These are phyloP conservation scores for Oncorhynchus mykiss DNA, from an alignment of 2,113 vertebrate species.

Conservation along the genomic window DNA sequence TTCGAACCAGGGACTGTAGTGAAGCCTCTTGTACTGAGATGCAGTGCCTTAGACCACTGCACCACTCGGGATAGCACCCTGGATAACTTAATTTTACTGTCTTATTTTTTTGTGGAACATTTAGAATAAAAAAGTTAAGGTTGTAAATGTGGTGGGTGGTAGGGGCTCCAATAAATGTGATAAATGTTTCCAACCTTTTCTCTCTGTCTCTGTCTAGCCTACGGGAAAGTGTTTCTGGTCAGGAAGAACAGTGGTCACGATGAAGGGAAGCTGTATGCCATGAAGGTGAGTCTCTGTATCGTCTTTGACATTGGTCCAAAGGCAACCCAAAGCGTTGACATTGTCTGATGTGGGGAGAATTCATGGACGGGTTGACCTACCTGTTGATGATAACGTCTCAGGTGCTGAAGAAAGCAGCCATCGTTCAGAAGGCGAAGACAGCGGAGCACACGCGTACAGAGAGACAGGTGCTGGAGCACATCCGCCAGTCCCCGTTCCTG, in stretches of 20 bases:
- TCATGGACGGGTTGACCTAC: background rate
- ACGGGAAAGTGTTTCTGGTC: slow-evolving; percentile 92
- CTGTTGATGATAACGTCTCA: slow-evolving; percentile 26
- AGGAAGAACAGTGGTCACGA: slow-evolving; percentile 87
- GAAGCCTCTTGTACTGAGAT: too few species aligned
- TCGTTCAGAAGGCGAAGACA: slow-evolving; percentile 89
- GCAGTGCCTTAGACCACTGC: too few species aligned
- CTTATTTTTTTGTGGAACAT: background rate
- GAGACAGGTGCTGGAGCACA: slow-evolving; percentile 87
- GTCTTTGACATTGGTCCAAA: background rate
- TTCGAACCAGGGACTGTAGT: too few species aligned
- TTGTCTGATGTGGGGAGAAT: background rate
- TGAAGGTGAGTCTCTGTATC: slow-evolving; percentile 75
- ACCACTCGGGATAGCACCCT: background rate
- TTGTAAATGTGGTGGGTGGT: too few species aligned
- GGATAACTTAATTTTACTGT: background rate
- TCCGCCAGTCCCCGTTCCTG: slow-evolving; percentile 89
- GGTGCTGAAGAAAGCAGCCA: slow-evolving; percentile 90
- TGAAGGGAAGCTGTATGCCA: slow-evolving; percentile 84
- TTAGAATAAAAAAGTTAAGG: background rate
- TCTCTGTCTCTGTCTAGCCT: slow-evolving; percentile 73
- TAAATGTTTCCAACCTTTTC: background rate
- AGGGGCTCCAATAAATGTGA: too few species aligned
- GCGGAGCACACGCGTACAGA: slow-evolving; percentile 89
- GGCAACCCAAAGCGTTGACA: background rate